Evolutionary conservation across 1,140 invertebrate genomes (phyloP).

Genomic region (Alviniconcha marisindica): DNA sequence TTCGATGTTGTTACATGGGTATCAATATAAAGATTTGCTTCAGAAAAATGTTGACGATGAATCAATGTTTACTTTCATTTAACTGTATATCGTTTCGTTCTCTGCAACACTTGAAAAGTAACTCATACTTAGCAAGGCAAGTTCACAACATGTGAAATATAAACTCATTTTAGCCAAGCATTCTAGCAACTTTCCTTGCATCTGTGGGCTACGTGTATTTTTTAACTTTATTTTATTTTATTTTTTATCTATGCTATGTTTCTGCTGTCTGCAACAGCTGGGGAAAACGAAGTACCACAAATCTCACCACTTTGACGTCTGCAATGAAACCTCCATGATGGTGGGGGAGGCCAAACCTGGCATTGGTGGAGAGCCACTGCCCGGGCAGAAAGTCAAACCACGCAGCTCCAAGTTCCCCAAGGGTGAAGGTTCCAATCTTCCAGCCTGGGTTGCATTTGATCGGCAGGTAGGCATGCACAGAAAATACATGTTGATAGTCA

Average conservation of each 20-base stretch:
- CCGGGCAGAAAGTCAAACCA: slow-evolving; percentile 70
- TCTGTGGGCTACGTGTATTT: no score
- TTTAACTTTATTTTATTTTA: neutral
- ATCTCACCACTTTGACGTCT: slow-evolving; percentile 75
- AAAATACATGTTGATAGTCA: no score
- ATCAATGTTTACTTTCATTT: no score
- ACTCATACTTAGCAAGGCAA: no score
- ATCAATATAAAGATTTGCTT: no score
- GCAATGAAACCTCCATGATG: slow-evolving; percentile 71
- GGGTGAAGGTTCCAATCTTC: slow-evolving; percentile 82
- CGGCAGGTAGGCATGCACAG: slow-evolving; percentile 79
- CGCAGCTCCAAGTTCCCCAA: slow-evolving; percentile 68
- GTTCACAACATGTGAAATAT: no score
- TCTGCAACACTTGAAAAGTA: no score
- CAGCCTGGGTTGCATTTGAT: slow-evolving; percentile 91
- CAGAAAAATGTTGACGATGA: no score
- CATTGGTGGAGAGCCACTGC: slow-evolving; percentile 74
- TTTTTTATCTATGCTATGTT: neutral
- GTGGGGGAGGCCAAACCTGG: slow-evolving; percentile 74
- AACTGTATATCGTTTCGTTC: no score
- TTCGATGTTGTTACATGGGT: no score
- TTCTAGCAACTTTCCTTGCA: no score
- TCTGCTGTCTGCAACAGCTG: slow-evolving; percentile 62
- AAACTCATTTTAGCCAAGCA: no score
- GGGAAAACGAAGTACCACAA: slow-evolving; percentile 76